Conservation (phyloP, 2,888 invertebrate genomes). For the Sphaeridia pumilis region DNA sequence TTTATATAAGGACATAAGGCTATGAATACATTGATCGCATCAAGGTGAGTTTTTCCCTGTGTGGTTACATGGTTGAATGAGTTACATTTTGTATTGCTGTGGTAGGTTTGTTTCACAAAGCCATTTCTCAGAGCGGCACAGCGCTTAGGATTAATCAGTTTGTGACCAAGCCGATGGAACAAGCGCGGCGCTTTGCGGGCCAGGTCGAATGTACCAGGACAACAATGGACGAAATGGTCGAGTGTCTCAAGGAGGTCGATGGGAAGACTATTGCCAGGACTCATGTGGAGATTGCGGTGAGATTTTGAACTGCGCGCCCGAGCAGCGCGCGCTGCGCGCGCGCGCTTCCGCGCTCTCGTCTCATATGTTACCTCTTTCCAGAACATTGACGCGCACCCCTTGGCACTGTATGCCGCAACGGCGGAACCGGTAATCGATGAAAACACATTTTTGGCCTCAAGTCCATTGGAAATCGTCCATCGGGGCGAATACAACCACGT, state of each 20-base stretch:
- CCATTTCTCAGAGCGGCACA: constrained; percentile 23
- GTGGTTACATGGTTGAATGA: not conserved
- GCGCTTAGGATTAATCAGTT: constrained; percentile 19
- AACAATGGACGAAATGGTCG: constrained; percentile 5
- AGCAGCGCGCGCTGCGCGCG: too few relatives aligned
- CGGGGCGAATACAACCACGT: constrained; percentile 19
- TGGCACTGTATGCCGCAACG: constrained; percentile 3
- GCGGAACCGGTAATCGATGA: not conserved
- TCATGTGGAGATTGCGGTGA: constrained; percentile 4
- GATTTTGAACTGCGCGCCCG: too few relatives aligned
- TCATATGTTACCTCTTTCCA: too few relatives aligned
- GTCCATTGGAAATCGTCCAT: constrained; percentile 26
- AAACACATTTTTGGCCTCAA: constrained; percentile 22
- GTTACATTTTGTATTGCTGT: not conserved
- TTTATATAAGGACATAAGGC: not conserved
- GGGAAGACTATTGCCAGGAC: constrained; percentile 3
- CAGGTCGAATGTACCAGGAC: constrained; percentile 14
- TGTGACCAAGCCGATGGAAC: constrained; percentile 21
- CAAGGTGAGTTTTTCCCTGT: too few relatives aligned
- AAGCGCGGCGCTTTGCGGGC: constrained; percentile 22
- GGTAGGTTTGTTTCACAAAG: constrained; percentile 22
- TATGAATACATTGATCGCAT: too few relatives aligned
- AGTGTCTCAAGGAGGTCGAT: constrained; percentile 11
- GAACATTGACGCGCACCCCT: not conserved
- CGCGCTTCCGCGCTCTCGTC: too few relatives aligned